phyloP scores from a whole-genome alignment of 2,797 vertebrate species.

The Thalassophryne amazonica region DNA sequence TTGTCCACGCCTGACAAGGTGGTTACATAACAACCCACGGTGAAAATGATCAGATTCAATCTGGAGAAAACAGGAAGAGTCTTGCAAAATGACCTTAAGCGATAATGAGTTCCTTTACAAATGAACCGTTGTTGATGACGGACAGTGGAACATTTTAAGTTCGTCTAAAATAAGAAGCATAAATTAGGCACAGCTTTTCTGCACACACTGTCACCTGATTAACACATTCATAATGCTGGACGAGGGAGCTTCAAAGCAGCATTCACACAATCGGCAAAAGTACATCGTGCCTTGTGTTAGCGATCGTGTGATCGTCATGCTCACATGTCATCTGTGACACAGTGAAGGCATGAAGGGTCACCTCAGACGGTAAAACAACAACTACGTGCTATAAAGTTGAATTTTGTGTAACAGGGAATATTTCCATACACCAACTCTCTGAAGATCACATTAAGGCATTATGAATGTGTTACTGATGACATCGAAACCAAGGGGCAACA shows the following conservation, averaged over 20 bases:
- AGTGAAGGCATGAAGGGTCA: conserved; percentile 41
- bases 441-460: conserved; percentile 61
- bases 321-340: conserved; percentile 39
- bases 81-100: conserved; percentile 29
- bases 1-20: conserved; percentile 44
- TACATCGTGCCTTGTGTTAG: conserved; percentile 61
- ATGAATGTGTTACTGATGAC: conserved; percentile 69
- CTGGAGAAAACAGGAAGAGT: conserved; percentile 36
- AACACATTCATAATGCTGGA: conserved; percentile 73
- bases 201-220: conserved; percentile 30
- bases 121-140: conserved; percentile 35
- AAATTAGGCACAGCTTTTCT: conserved; percentile 59
- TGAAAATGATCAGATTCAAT: conserved; percentile 37
- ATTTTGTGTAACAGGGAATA: conserved; percentile 26
- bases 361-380: conserved; percentile 27
- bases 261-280: conserved; percentile 60
- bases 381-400: no score
- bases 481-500: conserved; percentile 35
- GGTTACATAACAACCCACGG: conserved; percentile 37
- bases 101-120: conserved; percentile 27
- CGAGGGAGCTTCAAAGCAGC: conserved; percentile 44
- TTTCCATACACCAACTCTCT: conserved; percentile 23
- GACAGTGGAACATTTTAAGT: conserved; percentile 54
- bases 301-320: conserved; percentile 68
- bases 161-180: conserved; percentile 27